These are phyloP conservation scores for Cryptoblepharus egeriae DNA, from an alignment of 2,797 vertebrate species.

Conservation along the genomic window DNA sequence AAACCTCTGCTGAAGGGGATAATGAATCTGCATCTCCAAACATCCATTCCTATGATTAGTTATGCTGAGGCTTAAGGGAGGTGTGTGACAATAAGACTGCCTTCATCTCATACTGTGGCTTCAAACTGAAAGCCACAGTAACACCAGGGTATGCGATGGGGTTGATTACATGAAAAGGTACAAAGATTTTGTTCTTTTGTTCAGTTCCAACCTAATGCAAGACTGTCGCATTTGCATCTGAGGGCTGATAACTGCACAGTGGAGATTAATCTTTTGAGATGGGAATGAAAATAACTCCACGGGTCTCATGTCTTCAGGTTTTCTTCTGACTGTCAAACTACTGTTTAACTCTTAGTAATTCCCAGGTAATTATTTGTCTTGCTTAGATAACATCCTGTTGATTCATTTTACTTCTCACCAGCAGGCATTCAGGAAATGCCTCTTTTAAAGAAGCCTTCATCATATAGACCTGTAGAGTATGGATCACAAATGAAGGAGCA, in stretches of 20 bases:
- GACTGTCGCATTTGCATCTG: neutral
- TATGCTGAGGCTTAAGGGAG: neutral
- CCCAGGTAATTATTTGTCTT: slow-evolving; percentile 60
- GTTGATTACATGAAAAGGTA: neutral
- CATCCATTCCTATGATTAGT: neutral
- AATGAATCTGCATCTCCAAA: neutral
- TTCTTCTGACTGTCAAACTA: slow-evolving; percentile 49
- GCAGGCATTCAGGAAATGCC: slow-evolving; percentile 43
- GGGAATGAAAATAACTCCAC: slow-evolving; percentile 49
- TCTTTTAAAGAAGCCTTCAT: slow-evolving; percentile 36
- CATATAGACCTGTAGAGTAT: slow-evolving; percentile 27
- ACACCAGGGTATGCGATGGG: neutral
- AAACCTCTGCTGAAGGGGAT: neutral
- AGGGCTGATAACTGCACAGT: neutral
- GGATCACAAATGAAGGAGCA: neutral
- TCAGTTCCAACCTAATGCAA: neutral
- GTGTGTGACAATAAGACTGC: neutral
- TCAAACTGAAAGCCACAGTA: neutral
- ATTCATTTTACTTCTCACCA: slow-evolving; percentile 55
- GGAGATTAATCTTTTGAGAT: slow-evolving; percentile 30
- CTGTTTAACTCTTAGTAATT: slow-evolving; percentile 65
- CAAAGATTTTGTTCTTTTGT: neutral
- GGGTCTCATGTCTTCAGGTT: slow-evolving; percentile 37
- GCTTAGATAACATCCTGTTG: slow-evolving; percentile 64
- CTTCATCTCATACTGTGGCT: neutral